These are phyloP conservation scores for Collichthys lucidus DNA, from an alignment of 2,113 vertebrate species.

Conservation along the genomic window DNA sequence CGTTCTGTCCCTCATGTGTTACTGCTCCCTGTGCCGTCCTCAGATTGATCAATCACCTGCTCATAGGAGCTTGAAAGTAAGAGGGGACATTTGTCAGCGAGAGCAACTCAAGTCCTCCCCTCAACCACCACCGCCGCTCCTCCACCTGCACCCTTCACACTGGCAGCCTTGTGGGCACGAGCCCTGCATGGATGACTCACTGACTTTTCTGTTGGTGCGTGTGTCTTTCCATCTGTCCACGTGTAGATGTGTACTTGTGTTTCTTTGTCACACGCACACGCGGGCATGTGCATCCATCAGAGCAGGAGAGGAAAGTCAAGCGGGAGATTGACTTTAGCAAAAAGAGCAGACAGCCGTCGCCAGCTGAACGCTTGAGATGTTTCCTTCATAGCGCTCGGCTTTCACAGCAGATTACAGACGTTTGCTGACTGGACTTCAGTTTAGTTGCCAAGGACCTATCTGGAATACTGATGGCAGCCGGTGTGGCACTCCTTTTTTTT, in stretches of 20 bases:
- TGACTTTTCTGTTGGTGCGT: slow-evolving; percentile 23
- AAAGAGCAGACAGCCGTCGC: slow-evolving; percentile 63
- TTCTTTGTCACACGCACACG: slow-evolving; percentile 22
- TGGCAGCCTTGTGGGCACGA: slow-evolving; percentile 43
- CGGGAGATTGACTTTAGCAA: slow-evolving; percentile 74
- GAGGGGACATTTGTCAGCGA: slow-evolving; percentile 52
- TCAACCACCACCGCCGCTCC: too few species aligned
- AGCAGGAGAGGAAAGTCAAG: slow-evolving; percentile 69
- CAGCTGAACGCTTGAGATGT: slow-evolving; percentile 71
- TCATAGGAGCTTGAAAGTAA: slow-evolving; percentile 48
- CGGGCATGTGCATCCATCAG: slow-evolving; percentile 30
- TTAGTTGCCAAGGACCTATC: slow-evolving; percentile 46
- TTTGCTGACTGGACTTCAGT: slow-evolving; percentile 59
- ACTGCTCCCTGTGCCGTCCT: neutral
- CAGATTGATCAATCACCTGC: slow-evolving; percentile 67
- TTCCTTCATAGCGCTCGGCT: slow-evolving; percentile 67
- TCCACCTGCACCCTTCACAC: slow-evolving; percentile 37
- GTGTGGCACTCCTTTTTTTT: neutral
- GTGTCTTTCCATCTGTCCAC: slow-evolving; percentile 44
- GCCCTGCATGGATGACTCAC: slow-evolving; percentile 51
- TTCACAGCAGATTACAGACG: slow-evolving; percentile 75
- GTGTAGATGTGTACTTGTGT: slow-evolving; percentile 32
- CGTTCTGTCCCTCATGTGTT: neutral
- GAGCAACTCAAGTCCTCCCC: neutral
- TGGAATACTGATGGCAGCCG: slow-evolving; percentile 58